These are phyloP conservation scores for Drosophila recens DNA, from an alignment of 2,888 invertebrate species.

Conservation along the genomic window DNA sequence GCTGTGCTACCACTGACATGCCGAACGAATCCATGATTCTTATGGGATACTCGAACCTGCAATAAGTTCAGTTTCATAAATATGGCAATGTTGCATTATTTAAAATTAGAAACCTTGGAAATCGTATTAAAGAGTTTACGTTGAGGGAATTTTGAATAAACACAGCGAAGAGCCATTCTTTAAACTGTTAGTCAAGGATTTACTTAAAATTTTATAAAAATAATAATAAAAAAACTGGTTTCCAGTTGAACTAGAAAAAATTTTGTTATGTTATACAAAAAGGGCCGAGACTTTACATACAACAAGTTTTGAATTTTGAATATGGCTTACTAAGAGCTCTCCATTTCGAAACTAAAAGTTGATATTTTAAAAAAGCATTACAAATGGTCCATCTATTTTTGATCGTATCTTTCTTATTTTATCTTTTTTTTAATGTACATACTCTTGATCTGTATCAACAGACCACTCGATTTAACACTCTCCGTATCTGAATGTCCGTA, in stretches of 20 bases:
- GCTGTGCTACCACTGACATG: conserved; percentile 7
- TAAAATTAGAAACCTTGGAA: background rate
- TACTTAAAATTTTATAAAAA: conserved; percentile 4
- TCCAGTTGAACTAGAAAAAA: background rate
- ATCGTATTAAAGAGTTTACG: background rate
- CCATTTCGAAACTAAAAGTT: no score
- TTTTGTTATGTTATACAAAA: background rate
- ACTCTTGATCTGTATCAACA: no score
- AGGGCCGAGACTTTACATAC: background rate
- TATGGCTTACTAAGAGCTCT: background rate
- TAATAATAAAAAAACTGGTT: background rate
- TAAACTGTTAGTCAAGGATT: background rate
- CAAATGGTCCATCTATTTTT: no score
- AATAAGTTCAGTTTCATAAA: background rate
- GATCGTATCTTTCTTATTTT: no score
- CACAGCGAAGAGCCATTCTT: conserved; percentile 2
- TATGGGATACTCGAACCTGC: background rate
- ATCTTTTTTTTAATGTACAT: no score
- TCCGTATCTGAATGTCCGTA: no score
- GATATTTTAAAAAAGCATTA: no score
- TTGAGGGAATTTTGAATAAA: conserved; percentile 1
- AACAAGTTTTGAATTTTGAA: background rate
- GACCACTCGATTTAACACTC: no score
- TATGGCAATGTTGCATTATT: background rate
- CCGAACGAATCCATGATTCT: background rate